Base-by-base conservation (phyloP, 2,888 invertebrate genomes). In the Andricus curvator region DNA sequence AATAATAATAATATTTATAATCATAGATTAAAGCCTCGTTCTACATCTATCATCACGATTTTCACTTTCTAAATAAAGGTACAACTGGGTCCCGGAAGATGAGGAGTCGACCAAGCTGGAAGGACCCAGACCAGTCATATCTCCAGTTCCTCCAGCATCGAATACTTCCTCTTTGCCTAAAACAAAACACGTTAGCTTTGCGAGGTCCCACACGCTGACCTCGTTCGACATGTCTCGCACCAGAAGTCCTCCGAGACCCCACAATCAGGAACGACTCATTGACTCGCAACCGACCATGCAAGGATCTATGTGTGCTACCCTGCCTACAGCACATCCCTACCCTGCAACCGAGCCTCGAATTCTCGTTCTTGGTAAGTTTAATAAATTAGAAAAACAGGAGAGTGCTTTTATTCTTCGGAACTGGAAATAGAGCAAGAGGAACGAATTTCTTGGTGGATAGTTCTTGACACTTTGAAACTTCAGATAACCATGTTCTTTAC, bases 181-280 rank as follows among this genome's bases (percentile, higher is more conserved):
- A 92, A 95, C 96, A 84, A 98, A 98, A 92, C 98, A 98, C 92
- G 98, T 98, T 56, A 97, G 97, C 88, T 98, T 98, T 90, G 97
- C 97, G 70, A 95, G 97, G 80, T 97, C 97, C 6, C 97, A 97
- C 91, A 97, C 97, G 0, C 93, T 97, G 85, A 97, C 97, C 44
- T 97, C 97, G 8, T 97, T 97, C 89, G 97, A 97, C 88, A 86
- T 90, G 77, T 91, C 94, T 82, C 94, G 89, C 86, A 93, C 85
- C 90, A 93, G 87, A 89, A 93, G 93, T 93, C 90, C 85, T 41
- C 90, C 91, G 70, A 93, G 94, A 93, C 93, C 94, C 67, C 94
- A 90, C 81, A 91, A 90, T 86, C 91, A 90, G 80, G 92, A 93
- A 84, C 90, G 95, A 86, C 89, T 93, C 77, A 92, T 92, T 81